A percentile compares a stretch with the other conserved stretches of the same genome.
phyloP scores from a whole-genome alignment of 1,140 invertebrate species.

The Anadara kagoshimensis region DNA sequence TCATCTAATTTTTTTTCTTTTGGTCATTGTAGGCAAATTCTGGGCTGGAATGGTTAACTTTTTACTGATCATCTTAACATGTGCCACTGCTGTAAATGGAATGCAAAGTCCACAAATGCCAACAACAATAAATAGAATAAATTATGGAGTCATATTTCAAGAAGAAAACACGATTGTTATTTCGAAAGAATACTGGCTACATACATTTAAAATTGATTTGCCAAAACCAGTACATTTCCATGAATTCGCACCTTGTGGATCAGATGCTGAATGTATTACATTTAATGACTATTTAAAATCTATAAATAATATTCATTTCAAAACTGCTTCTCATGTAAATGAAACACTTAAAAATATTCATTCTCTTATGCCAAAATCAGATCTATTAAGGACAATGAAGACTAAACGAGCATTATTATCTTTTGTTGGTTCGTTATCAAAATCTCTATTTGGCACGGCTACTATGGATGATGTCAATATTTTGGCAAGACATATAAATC shows the following conservation, averaged over 20 bases:
- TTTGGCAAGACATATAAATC: slow-evolving; percentile 25
- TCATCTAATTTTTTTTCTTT: too few relatives aligned
- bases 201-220: slow-evolving; percentile 2
- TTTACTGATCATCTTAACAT: too few relatives aligned
- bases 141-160: slow-evolving; percentile 13
- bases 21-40: too few relatives aligned
- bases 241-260: too few relatives aligned
- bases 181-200: slow-evolving; percentile 7
- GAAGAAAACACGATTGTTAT: neutral
- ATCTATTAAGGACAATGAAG: neutral
- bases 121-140: neutral
- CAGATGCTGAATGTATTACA: too few relatives aligned
- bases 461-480: slow-evolving; percentile 20
- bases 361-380: neutral
- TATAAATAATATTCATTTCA: neutral
- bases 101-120: too few relatives aligned
- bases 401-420: neutral
- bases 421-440: slow-evolving; percentile 14
- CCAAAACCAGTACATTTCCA: neutral
- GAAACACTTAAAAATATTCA: slow-evolving; percentile 2
- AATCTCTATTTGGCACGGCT: slow-evolving; percentile 11
- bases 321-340: neutral
- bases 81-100: too few relatives aligned
- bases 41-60: too few relatives aligned
- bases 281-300: too few relatives aligned